Percentiles rank a stretch among this genome's conserved stretches.
Evolutionary conservation across 1,140 invertebrate species (phyloP).

Genomic region (Sarcophaga peregrina): DNA sequence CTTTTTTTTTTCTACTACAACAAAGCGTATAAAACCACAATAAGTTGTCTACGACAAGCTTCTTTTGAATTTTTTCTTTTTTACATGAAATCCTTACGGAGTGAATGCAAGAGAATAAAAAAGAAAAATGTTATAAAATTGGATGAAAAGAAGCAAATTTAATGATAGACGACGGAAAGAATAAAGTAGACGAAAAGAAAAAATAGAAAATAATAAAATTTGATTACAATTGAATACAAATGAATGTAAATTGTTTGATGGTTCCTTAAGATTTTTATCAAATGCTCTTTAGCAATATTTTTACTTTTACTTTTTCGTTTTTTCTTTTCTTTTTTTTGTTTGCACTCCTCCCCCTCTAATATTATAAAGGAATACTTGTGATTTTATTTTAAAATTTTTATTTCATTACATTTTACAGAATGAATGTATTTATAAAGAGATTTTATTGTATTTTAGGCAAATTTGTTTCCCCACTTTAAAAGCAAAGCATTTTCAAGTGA

Average conservation of each 20-base stretch:
- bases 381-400: background rate
- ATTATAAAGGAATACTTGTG: background rate
- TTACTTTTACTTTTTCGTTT: background rate
- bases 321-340: background rate
- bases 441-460: background rate
- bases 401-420: constrained; percentile 13
- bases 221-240: constrained; percentile 42
- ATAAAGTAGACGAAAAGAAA: background rate
- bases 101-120: background rate
- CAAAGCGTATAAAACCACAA: background rate
- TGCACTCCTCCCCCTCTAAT: background rate
- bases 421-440: constrained; percentile 12
- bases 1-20: background rate
- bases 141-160: constrained; percentile 13
- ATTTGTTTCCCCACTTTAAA: too few species aligned
- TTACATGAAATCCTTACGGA: background rate
- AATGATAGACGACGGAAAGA: constrained; percentile 14
- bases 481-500: background rate
- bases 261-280: constrained; percentile 34
- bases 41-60: background rate
- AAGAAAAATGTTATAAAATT: background rate
- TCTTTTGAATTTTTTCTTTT: too few species aligned
- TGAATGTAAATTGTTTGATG: constrained; percentile 41
- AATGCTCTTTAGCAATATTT: constrained; percentile 13
- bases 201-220: constrained; percentile 27